These are phyloP conservation scores for Gobio gobio DNA, from an alignment of 2,113 vertebrate species.

Conservation along the genomic window DNA sequence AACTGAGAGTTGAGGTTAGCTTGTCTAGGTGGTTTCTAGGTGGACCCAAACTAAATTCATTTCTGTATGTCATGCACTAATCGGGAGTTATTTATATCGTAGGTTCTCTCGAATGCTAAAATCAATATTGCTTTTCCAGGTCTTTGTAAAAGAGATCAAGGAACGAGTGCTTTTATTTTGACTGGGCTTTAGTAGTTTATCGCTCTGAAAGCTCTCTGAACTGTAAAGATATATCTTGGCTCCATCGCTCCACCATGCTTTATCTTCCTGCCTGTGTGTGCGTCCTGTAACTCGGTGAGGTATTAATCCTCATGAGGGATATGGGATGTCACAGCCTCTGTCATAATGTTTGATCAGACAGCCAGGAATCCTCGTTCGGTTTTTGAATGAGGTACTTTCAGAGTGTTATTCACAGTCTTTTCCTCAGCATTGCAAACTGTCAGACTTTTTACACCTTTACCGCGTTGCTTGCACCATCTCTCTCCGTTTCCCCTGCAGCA, in stretches of 20 bases:
- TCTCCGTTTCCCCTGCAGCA: not conserved
- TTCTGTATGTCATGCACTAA: not conserved
- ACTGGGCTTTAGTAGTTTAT: conserved; percentile 20
- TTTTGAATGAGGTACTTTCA: conserved; percentile 16
- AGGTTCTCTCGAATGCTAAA: not conserved
- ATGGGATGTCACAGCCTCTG: conserved; percentile 49
- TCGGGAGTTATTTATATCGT: not conserved
- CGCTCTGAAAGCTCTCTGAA: conserved; percentile 35
- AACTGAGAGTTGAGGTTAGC: not conserved
- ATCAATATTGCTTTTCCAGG: not conserved
- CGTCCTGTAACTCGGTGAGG: conserved; percentile 11
- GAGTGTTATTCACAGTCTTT: conserved; percentile 3
- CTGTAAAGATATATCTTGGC: conserved; percentile 53
- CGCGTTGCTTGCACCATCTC: not conserved
- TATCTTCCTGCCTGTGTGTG: conserved; percentile 47
- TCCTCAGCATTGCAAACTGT: not conserved
- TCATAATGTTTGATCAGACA: conserved; percentile 58
- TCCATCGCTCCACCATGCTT: conserved; percentile 26
- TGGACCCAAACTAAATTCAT: not conserved
- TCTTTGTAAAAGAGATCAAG: conserved; percentile 4
- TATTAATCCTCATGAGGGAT: conserved; percentile 61
- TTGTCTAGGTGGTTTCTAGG: not conserved
- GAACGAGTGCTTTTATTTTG: conserved; percentile 32
- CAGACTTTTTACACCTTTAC: not conserved
- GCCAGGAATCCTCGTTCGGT: conserved; percentile 10